Percentiles rank a stretch among this genome's conserved stretches.
Evolutionary conservation across 1,140 invertebrate genomes (phyloP).

Genomic region (Phortica variegata): DNA sequence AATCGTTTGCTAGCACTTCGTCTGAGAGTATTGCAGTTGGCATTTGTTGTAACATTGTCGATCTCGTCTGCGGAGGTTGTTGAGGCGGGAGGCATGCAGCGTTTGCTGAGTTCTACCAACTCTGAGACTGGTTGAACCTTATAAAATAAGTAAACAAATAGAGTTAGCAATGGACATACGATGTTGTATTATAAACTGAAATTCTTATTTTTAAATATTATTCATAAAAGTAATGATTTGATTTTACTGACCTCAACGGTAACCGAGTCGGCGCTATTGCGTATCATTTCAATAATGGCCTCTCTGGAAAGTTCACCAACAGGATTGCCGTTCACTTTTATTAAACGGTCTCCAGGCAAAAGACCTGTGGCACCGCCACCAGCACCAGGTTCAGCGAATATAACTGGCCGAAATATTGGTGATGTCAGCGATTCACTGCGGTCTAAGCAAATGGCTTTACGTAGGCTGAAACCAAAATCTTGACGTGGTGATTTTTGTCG

Average conservation of each 20-base stretch:
- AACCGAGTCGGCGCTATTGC: constrained; percentile 78
- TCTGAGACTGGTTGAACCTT: constrained; percentile 81
- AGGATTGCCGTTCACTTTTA: constrained; percentile 85
- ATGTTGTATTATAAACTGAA: too few species aligned
- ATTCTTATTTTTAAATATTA: not conserved
- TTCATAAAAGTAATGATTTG: not conserved
- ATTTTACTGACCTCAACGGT: constrained; percentile 74
- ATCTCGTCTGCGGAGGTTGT: constrained; percentile 44
- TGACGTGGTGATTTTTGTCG: constrained; percentile 80
- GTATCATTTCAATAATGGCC: constrained; percentile 91
- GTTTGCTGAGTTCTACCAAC: constrained; percentile 79
- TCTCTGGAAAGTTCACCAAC: constrained; percentile 85
- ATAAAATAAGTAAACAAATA: too few species aligned
- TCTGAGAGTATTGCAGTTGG: constrained; percentile 71
- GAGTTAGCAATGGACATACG: not conserved
- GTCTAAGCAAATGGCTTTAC: constrained; percentile 81
- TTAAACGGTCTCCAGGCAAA: constrained; percentile 86
- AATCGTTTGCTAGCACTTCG: constrained; percentile 76
- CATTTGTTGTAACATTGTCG: constrained; percentile 46
- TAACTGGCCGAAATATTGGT: constrained; percentile 69
- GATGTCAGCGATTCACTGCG: constrained; percentile 57
- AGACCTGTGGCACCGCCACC: constrained; percentile 77
- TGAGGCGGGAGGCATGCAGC: constrained; percentile 60
- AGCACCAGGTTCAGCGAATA: constrained; percentile 89
- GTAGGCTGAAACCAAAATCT: constrained; percentile 92